phyloP scores from a whole-genome alignment of 2,888 invertebrate genomes.

The Lissonota sp. region DNA sequence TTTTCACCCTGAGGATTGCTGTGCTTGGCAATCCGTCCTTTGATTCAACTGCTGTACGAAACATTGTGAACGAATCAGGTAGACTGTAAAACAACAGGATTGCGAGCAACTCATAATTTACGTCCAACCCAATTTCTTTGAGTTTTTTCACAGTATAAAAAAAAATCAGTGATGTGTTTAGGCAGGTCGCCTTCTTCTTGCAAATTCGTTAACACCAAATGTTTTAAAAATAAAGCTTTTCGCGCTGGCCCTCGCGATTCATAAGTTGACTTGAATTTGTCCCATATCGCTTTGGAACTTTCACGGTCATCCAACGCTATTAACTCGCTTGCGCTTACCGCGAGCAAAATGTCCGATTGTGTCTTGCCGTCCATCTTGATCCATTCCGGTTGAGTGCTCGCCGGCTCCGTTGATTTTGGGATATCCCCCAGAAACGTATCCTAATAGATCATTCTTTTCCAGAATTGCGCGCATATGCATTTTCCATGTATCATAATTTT shows the following conservation, averaged over 20 bases:
- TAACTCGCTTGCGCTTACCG: conserved; percentile 56
- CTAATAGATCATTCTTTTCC: conserved; percentile 65
- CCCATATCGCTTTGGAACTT: conserved; percentile 61
- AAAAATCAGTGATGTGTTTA: conserved; percentile 60
- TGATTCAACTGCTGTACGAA: conserved; percentile 50
- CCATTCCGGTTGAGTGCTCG: conserved; percentile 23
- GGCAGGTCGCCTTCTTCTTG: conserved; percentile 54
- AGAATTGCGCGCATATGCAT: conserved; percentile 60
- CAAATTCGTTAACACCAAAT: conserved; percentile 9
- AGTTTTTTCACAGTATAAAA: conserved; percentile 56
- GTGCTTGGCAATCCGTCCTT: conserved; percentile 32
- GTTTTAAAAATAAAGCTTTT: conserved; percentile 20
- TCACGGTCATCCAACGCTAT: conserved; percentile 45
- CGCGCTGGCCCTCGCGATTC: conserved; percentile 63
- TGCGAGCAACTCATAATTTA: conserved; percentile 51
- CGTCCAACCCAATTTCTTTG: conserved; percentile 51
- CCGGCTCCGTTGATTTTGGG: conserved; percentile 5
- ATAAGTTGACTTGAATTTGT: conserved; percentile 53
- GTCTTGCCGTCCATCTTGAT: conserved; percentile 59
- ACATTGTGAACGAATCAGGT: conserved; percentile 40
- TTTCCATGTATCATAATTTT: conserved; percentile 64
- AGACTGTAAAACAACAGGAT: conserved; percentile 49
- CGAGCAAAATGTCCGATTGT: conserved; percentile 59
- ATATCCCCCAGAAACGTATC: conserved; percentile 56
- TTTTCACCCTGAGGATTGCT: conserved; percentile 45